phyloP scores from a whole-genome alignment of 1,140 invertebrate genomes.

The Papilio helenus region DNA sequence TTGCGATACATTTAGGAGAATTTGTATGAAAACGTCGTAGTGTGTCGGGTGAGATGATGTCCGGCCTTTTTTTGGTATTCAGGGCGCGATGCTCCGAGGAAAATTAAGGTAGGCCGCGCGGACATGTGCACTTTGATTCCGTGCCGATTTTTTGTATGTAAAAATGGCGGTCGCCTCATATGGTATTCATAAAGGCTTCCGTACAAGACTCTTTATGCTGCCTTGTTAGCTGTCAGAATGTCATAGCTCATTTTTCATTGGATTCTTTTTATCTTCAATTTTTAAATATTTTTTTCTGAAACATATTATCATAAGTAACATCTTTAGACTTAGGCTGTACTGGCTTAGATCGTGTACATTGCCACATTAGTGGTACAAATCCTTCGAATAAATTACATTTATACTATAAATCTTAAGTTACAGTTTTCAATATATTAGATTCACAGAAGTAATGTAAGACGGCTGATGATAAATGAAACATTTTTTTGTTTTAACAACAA shows the following conservation, averaged over 20 bases:
- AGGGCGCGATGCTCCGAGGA: conserved; percentile 59
- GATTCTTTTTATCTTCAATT: conserved; percentile 19
- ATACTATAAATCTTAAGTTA: background rate
- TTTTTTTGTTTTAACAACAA: conserved; percentile 68
- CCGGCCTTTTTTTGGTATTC: conserved; percentile 72
- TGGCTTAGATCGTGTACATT: background rate
- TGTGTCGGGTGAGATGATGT: conserved; percentile 57
- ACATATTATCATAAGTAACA: background rate
- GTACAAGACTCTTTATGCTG: conserved; percentile 54
- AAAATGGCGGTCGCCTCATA: conserved; percentile 69
- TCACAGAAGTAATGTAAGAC: conserved; percentile 32
- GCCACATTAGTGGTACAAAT: background rate
- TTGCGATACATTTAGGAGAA: conserved; percentile 51
- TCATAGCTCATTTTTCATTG: conserved; percentile 38
- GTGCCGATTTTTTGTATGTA: conserved; percentile 71
- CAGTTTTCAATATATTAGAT: background rate
- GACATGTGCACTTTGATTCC: conserved; percentile 76
- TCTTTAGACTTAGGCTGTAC: background rate
- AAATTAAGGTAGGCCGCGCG: conserved; percentile 76
- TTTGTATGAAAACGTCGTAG: conserved; percentile 65
- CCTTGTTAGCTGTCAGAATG: conserved; percentile 48
- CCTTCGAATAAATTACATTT: background rate
- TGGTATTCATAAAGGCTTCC: conserved; percentile 67
- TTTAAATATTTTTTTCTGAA: background rate
- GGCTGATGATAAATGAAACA: conserved; percentile 42